phyloP scores from a whole-genome alignment of 2,888 invertebrate genomes.

The Netelia melanura region DNA sequence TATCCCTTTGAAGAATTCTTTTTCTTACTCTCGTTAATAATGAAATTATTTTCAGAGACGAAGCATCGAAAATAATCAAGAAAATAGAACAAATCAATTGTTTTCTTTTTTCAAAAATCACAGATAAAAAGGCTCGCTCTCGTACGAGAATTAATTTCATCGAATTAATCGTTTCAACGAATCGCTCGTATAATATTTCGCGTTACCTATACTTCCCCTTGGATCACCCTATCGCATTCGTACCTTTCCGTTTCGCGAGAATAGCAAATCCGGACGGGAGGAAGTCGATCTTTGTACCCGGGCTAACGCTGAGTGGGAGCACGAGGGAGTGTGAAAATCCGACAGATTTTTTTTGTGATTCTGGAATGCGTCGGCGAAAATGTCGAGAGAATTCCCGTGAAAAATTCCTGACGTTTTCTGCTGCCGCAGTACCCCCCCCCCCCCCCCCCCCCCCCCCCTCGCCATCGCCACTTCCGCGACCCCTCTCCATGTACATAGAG shows the following conservation, averaged over 20 bases:
- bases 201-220: not conserved
- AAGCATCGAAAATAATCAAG: too few species aligned
- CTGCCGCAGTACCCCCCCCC: too few species aligned
- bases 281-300: not conserved
- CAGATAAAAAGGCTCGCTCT: too few species aligned
- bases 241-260: not conserved
- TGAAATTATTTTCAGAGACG: too few species aligned
- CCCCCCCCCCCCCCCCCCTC: not conserved
- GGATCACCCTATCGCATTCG: not conserved
- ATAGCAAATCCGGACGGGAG: not conserved
- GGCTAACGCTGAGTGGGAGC: not conserved
- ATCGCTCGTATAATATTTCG: not conserved
- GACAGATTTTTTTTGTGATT: constrained; percentile 46
- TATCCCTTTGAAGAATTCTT: too few species aligned
- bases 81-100: too few species aligned
- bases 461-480: constrained; percentile 16
- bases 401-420: constrained; percentile 56
- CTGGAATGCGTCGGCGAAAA: constrained; percentile 32
- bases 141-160: not conserved
- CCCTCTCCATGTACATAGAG: constrained; percentile 7
- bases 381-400: constrained; percentile 50
- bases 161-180: not conserved
- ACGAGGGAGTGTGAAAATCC: not conserved
- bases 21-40: too few species aligned
- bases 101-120: too few species aligned